phyloP scores from a whole-genome alignment of 1,140 invertebrate genomes.

The Sycophila sp. region DNA sequence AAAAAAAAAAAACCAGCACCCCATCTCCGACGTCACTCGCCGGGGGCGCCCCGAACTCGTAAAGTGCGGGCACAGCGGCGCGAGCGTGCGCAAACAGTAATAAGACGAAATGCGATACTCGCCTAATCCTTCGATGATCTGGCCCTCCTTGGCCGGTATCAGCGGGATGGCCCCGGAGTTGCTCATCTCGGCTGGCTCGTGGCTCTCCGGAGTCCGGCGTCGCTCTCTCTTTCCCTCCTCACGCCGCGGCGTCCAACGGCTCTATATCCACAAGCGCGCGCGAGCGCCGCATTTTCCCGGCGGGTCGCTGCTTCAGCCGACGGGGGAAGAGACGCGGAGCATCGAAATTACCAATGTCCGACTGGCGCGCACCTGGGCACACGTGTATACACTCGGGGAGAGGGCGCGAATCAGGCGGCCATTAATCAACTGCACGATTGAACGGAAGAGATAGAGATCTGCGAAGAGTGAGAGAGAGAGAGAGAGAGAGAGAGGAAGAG shows the following conservation, averaged over 20 bases:
- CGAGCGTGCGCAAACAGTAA: background rate
- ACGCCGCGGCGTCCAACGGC: background rate
- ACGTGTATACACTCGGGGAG: background rate
- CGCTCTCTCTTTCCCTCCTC: background rate
- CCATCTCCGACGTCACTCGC: background rate
- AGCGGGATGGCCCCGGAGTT: constrained; percentile 58
- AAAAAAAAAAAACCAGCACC: background rate
- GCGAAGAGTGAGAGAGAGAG: background rate
- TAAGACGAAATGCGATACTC: constrained; percentile 2
- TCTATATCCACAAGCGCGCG: background rate
- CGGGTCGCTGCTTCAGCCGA: background rate
- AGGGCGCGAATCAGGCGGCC: background rate
- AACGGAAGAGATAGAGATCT: constrained; percentile 30
- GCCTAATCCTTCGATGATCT: constrained; percentile 53
- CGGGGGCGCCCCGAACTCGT: background rate
- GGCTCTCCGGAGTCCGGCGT: background rate
- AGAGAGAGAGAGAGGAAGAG: background rate
- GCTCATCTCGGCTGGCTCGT: constrained; percentile 52
- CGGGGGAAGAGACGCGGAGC: background rate
- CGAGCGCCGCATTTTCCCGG: background rate
- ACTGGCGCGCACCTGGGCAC: background rate
- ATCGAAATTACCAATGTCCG: constrained; percentile 34
- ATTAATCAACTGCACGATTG: constrained; percentile 32
- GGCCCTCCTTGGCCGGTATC: constrained; percentile 56
- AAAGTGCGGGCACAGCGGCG: too few relatives aligned